Evolutionary conservation across 2,113 vertebrate genomes (phyloP), one percentile per base, ranked within the genome.

Genomic region (Pseudonaja textilis): DNA sequence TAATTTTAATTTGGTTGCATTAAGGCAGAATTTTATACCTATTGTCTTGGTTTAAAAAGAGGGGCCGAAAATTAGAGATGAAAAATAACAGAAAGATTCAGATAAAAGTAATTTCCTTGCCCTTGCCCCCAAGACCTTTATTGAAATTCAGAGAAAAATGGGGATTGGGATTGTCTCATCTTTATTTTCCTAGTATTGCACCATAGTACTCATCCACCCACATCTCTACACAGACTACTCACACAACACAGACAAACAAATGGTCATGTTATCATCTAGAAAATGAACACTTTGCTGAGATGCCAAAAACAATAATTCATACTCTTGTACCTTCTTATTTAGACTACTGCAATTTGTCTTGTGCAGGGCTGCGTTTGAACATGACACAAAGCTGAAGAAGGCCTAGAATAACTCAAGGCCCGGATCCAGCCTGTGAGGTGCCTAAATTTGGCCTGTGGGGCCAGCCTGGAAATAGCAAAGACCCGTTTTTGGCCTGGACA

Each of bases 371-470:
- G 69, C 5, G 1, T 16, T 39, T 39, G 16, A 74, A 74, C 69
- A 74, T 20, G 69, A 20, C 69, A 34, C 69, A 39, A 39, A 39
- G 6, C 69, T 74, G 16, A 16, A 74, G 69, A 34, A 39, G n/a
- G 69, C 16, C 69, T 74, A 59, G 57, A 59, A 59, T 23, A 59
- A 59, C 23, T 9, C 8, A 10, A 59, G 57, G 8, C 23, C 23
- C 0, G 0, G 23, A 59, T 9, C 57, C 1, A 0, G 23, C 57
- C 57, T 3, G 8, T 1, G 8, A 2, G 57, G 57, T 59, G 23
- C 23, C 57, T 59, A 59, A 59, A 59, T 59, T 8, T 59, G 23
- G 8, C 23, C 8, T 0, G 23, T 59, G 23, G 57, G 7, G 23
- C 7, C 3, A 23, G 57, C 23, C 57, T 59, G 57, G 57, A 26